Base-by-base conservation (phyloP, 2,113 vertebrate species). In the Brienomyrus brachyistius region DNA sequence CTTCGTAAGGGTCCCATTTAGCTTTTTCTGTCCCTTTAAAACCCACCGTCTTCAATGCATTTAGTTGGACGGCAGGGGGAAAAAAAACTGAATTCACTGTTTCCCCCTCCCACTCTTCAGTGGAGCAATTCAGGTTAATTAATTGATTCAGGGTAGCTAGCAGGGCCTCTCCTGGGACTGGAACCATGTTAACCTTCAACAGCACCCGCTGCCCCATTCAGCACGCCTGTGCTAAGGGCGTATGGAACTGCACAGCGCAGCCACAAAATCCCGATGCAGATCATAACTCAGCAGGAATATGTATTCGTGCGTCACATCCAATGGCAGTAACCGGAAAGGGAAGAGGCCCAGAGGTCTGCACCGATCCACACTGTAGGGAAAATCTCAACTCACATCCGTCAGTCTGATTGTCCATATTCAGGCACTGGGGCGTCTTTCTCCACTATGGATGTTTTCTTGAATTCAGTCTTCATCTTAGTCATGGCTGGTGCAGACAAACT, bases 71-170 rank as follows among this genome's bases (percentile, higher is more conserved):
- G 7, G 40, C 35, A 43, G 31, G 74, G 7, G 17, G 6, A 80
- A 80, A 59, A 77, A 19, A 80, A 43, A 40, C 31, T 43, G 31
- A 80, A 17, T 35, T 43, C 74, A 15, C 74, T 17, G 7, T 80
- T 80, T 31, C 62, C 4, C n/a, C 74, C 74, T 43, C 74, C 13
- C 74, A 80, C 6, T 5, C 4, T 80, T 40, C 74, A 80, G 35
- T 80, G 35, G 74, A 80, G 74, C 35, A 80, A 80, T 80, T 80
- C 13, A 40, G 74, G 74, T 80, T 80, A 80, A 80, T 80, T 80
- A 80, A 80, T 80, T 80, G 35, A 80, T 80, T 80, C 74, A 17
- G 74, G 35, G 74, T 19, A 80, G 74, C 74, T 17, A 80, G 74
- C 35, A 19, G 35, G 74, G 74, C 74, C 4, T 43, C 74, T 40